Conservation (phyloP, 2,888 invertebrate genomes). For the Marronus borbonicus region DNA sequence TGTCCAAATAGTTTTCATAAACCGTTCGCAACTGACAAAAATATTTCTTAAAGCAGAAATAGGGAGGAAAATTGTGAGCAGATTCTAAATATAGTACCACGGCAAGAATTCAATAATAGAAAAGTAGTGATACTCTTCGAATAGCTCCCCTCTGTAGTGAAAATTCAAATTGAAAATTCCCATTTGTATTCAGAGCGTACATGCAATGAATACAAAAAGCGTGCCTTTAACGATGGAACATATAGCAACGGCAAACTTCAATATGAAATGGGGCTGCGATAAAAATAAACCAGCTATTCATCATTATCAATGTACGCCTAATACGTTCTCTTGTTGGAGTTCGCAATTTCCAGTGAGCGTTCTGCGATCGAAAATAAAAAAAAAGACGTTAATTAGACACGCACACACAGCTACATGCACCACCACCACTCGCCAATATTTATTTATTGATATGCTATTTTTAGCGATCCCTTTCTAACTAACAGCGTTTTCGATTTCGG, state of each 20-base stretch:
- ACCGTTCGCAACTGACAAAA: no score
- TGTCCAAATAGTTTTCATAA: no score
- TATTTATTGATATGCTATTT: constrained; percentile 47
- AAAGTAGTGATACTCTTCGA: not conserved
- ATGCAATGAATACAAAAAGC: constrained; percentile 23
- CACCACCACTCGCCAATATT: constrained; percentile 29
- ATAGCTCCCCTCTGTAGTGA: not conserved
- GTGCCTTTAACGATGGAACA: constrained; percentile 8
- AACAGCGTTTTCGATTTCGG: constrained; percentile 29
- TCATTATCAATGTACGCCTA: constrained; percentile 34
- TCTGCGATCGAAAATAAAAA: constrained; percentile 24
- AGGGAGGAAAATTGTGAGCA: no score
- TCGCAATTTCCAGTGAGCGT: constrained; percentile 26
- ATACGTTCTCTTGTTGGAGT: constrained; percentile 4
- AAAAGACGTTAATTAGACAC: constrained; percentile 33
- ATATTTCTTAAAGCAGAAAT: no score
- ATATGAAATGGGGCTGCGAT: constrained; percentile 17
- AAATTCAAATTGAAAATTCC: not conserved
- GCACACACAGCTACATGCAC: not conserved
- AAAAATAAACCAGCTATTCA: constrained; percentile 36
- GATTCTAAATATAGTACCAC: no score
- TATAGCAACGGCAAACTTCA: constrained; percentile 6
- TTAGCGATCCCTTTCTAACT: constrained; percentile 36
- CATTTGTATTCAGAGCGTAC: not conserved
- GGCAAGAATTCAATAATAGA: not conserved